Evolutionary conservation across 2,797 vertebrate species (phyloP), one percentile per base, ranked within the genome.

Genomic region (Pangasius sanitwongsei): DNA sequence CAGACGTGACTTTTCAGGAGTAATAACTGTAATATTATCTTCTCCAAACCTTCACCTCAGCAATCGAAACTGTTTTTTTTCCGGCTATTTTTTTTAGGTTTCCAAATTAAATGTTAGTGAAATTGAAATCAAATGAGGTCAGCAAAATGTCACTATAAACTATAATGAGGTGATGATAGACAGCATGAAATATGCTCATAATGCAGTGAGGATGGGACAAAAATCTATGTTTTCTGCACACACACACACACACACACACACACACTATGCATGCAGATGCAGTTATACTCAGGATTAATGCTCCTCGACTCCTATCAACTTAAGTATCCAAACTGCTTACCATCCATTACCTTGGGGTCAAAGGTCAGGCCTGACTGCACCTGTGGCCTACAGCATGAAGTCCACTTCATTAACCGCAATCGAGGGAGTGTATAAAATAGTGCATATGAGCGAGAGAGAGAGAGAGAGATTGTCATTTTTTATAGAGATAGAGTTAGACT

Each of bases 261-360:
- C 75, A 31, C 50, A 57, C 28, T 12, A 25, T 75, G 90, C 93
- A 89, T 89, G 53, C 77, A 82, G 23, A 28, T 41, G 37, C 28
- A 78, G 82, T 59, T 48, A 34, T 23, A 41, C 12, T 48, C 20
- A 72, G 80, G 65, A 86, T 86, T 86, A 86, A 57, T 9, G n/a
- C 50, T 25, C 57, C 63, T 81, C 8, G 1, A n/a, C 28, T 72
- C 53, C 37, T 37, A 28, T 83, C 75, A 53, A 41, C n/a, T 57
- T 82, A 75, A 74, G n/a, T 72, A 86, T 31, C 77, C 65, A 59
- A 44, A 83, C 80, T 63, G 67, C 77, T 89, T 83, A 61, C 78
- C 77, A 57, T 86, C 44, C 55, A 83, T 83, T 89, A 83, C 13
- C 8, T 57, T 50, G 55, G n/a, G 77, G 84, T 89, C 65, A 72